Evolutionary conservation across 2,888 invertebrate species (phyloP), one percentile per base, ranked within the genome.

Genomic region (Drosophila kanekoi): DNA sequence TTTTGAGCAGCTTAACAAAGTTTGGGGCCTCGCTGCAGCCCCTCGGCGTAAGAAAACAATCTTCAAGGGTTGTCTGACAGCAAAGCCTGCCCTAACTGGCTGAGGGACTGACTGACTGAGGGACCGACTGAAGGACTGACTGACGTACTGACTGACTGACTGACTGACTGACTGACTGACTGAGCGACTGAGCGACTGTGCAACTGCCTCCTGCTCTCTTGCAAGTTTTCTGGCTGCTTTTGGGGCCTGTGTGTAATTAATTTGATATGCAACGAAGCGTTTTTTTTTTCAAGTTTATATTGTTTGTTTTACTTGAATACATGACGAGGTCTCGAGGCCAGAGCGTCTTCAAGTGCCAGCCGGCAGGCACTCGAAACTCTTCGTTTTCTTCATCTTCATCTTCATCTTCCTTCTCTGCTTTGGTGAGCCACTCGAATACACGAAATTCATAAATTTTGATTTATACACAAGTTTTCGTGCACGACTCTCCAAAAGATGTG

Each of bases 231-330:
- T 57, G 58, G 49, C 61, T 65, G 76, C 58, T 74, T 63, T 71
- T 76, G 62, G 64, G 61, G 74, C 59, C 74, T 78, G 64, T 68
- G 66, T 76, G 84, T 84, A 88, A 84, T 84, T 85, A 85, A 85
- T 85, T 85, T 85, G 84, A 85, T 85, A 89, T 85, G 84, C 84
- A 89, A 79, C 89, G 84, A 85, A 89, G 89, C 84, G 89, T 89
- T 85, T 82, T 78, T 87, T 81, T 23, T 88, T 81, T 28, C 70
- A 85, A 87, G 89, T 88, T 88, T 88, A 76, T 84, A 86, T 88
- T 84, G 89, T 84, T 85, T 88, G 81, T 72, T 68, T 89, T 83
- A 78, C 62, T 83, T 72, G 76, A 84, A 88, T 76, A 63, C 77
- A n/a, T n/a, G 72, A 61, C 64, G 65, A 48, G 81, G 65, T 64